These are phyloP conservation scores for Hypercompe scribonia DNA, from an alignment of 2,888 invertebrate species.

Conservation along the genomic window DNA sequence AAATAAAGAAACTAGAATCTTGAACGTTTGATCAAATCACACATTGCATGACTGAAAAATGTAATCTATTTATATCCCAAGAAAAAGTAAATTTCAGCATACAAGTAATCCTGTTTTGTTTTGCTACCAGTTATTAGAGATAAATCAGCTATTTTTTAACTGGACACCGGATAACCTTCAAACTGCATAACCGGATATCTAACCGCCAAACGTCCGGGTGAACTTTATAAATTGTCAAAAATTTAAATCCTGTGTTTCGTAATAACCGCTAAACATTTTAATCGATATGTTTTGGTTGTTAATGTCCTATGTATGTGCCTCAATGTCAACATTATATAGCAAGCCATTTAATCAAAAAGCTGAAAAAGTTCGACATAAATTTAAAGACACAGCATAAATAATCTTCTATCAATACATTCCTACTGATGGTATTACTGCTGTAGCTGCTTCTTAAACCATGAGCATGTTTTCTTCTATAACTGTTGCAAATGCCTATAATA, in stretches of 20 bases:
- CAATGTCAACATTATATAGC: background rate
- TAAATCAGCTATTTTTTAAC: background rate
- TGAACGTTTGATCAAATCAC: background rate
- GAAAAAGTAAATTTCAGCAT: background rate
- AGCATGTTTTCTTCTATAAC: too few species aligned
- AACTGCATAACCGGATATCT: background rate
- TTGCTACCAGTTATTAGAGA: background rate
- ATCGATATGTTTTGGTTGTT: background rate
- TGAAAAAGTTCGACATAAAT: background rate
- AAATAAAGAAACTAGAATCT: too few species aligned
- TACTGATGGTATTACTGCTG: too few species aligned
- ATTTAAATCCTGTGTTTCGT: background rate
- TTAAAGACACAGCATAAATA: background rate
- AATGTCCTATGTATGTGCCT: background rate
- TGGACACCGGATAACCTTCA: background rate
- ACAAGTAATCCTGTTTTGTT: background rate
- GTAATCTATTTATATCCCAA: background rate
- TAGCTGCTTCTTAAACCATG: too few species aligned
- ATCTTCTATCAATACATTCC: too few species aligned
- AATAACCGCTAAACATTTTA: background rate
- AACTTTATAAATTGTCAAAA: background rate
- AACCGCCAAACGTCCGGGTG: background rate
- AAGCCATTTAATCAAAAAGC: background rate
- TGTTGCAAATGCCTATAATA: too few species aligned
- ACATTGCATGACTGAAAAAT: background rate